phyloP scores from a whole-genome alignment of 2,888 invertebrate species.

The Electrophaes corylata region DNA sequence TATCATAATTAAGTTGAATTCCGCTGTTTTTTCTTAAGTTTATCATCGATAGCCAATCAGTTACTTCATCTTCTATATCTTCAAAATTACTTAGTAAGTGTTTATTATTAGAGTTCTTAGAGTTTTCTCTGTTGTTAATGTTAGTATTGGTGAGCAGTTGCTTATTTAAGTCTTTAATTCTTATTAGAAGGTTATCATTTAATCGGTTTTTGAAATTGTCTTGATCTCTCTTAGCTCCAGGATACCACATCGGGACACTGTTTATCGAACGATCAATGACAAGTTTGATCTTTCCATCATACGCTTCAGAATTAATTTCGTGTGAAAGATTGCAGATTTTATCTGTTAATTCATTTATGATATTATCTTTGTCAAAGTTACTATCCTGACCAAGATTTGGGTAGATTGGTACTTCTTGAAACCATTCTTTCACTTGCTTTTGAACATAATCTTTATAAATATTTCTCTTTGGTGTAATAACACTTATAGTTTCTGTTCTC shows the following conservation, averaged over 20 bases:
- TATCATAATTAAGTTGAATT: constrained; percentile 5
- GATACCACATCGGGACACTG: constrained; percentile 50
- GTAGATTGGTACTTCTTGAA: constrained; percentile 51
- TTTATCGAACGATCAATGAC: constrained; percentile 52
- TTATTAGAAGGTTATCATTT: constrained; percentile 47
- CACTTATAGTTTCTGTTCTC: constrained; percentile 14
- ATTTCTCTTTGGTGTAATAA: constrained; percentile 30
- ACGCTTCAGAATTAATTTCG: constrained; percentile 31
- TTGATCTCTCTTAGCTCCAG: constrained; percentile 43
- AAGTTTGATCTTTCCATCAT: constrained; percentile 43
- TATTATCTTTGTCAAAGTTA: constrained; percentile 44
- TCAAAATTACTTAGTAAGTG: background rate
- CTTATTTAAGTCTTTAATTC: constrained; percentile 44
- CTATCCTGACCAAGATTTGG: constrained; percentile 37
- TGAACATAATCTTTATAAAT: constrained; percentile 47
- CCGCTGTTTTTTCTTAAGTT: constrained; percentile 1
- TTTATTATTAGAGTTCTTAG: background rate
- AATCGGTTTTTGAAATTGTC: constrained; percentile 42
- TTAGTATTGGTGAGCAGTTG: constrained; percentile 24
- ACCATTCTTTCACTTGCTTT: constrained; percentile 48
- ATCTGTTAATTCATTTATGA: constrained; percentile 49
- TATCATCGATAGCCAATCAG: constrained; percentile 11
- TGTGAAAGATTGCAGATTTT: constrained; percentile 45
- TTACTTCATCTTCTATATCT: constrained; percentile 20
- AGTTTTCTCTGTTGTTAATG: background rate